Conservation (phyloP, 2,113 vertebrate genomes). For the Oryzias javanicus region DNA sequence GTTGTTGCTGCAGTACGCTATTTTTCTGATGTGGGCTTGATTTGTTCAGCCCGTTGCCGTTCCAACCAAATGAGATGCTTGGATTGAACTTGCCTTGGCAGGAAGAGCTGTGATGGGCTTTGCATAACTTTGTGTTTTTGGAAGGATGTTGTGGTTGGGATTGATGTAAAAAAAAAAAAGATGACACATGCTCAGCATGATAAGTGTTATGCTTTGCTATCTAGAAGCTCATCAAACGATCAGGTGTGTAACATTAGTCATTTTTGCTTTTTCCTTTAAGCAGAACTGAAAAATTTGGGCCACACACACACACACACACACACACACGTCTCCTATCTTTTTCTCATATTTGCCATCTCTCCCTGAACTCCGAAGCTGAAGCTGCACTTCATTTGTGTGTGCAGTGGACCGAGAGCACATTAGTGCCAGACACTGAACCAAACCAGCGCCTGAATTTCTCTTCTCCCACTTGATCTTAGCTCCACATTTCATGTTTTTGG, state of each 20-base stretch:
- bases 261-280: too few relatives aligned
- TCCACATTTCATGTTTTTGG: neutral
- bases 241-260: too few relatives aligned
- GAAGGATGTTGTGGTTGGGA: too few relatives aligned
- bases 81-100: neutral
- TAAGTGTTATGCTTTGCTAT: too few relatives aligned
- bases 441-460: neutral
- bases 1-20: neutral
- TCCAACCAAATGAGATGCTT: conserved; percentile 8
- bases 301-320: neutral
- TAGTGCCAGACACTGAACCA: conserved; percentile 39
- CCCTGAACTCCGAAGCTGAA: conserved; percentile 20
- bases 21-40: neutral
- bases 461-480: neutral
- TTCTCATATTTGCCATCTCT: conserved; percentile 7
- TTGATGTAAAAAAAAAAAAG: too few relatives aligned
- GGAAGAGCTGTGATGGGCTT: too few relatives aligned
- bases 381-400: conserved; percentile 49
- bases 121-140: too few relatives aligned
- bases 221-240: too few relatives aligned
- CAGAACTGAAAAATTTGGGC: neutral
- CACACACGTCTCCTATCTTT: neutral
- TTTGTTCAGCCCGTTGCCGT: conserved; percentile 8
- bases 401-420: conserved; percentile 48
- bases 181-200: too few relatives aligned